phyloP scores from a whole-genome alignment of 2,113 vertebrate genomes.

The Gnathochromis pfefferi region DNA sequence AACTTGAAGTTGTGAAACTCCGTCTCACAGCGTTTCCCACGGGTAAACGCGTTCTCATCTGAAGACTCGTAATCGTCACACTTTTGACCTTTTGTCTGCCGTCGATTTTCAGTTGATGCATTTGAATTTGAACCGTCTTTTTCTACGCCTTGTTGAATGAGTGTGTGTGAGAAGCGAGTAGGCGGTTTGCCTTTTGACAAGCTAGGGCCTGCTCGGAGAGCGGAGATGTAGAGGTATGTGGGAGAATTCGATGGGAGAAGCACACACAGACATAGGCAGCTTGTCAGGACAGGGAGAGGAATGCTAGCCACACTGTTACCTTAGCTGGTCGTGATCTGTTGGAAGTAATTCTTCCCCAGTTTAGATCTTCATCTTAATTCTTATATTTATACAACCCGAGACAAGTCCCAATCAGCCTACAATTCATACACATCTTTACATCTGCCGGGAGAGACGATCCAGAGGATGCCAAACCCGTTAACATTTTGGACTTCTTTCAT shows the following conservation, averaged over 20 bases:
- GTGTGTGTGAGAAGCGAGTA: slow-evolving; percentile 34
- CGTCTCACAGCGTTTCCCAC: background rate
- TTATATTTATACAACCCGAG: background rate
- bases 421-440: background rate
- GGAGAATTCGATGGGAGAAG: slow-evolving; percentile 29
- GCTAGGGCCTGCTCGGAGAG: slow-evolving; percentile 47
- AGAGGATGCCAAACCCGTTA: background rate
- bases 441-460: background rate
- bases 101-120: background rate
- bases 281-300: slow-evolving; percentile 66
- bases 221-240: slow-evolving; percentile 48
- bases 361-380: slow-evolving; percentile 35
- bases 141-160: slow-evolving; percentile 4
- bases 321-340: slow-evolving; percentile 28
- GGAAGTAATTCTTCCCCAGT: slow-evolving; percentile 27
- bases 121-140: slow-evolving; percentile 24
- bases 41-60: background rate
- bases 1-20: background rate
- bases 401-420: background rate
- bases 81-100: background rate
- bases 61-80: background rate
- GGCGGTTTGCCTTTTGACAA: slow-evolving; percentile 41
- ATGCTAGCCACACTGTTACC: slow-evolving; percentile 49
- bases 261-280: slow-evolving; percentile 21
- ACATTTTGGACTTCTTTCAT: background rate